Evolutionary conservation across 2,113 vertebrate genomes (phyloP).

Genomic region (Gallinago undulata): DNA sequence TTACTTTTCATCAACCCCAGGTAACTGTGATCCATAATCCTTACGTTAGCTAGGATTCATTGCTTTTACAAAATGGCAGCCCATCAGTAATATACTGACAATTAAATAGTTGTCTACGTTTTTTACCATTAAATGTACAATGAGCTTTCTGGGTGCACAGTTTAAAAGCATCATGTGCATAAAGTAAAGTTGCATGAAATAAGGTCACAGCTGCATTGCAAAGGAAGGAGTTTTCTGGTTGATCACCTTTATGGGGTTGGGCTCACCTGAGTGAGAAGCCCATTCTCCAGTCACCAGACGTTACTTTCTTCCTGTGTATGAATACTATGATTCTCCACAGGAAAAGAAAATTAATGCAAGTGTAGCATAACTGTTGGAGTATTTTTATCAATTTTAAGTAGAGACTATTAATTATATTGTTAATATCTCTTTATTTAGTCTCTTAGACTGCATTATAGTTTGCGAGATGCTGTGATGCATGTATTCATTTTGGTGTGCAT

Average conservation of each 20-base stretch:
- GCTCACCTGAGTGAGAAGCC: not conserved
- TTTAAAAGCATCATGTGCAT: not conserved
- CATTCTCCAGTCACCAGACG: not conserved
- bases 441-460: constrained; percentile 2
- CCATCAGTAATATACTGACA: not conserved
- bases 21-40: not conserved
- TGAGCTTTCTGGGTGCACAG: not conserved
- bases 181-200: not conserved
- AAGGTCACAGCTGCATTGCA: no score
- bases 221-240: not conserved
- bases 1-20: not conserved
- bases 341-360: not conserved
- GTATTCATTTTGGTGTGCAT: constrained; percentile 1
- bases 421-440: not conserved
- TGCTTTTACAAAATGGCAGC: not conserved
- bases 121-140: not conserved
- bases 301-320: not conserved
- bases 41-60: rapidly evolving
- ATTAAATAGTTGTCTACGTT: not conserved
- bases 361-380: not conserved
- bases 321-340: not conserved
- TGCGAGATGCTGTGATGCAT: constrained; percentile 21
- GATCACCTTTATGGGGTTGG: not conserved
- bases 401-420: not conserved
- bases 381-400: constrained; percentile 37